Percentiles rank a stretch among this genome's conserved stretches.
These are phyloP conservation scores for Oenanthe oenanthe DNA, from an alignment of 2,113 vertebrate species.

Conservation along the genomic window DNA sequence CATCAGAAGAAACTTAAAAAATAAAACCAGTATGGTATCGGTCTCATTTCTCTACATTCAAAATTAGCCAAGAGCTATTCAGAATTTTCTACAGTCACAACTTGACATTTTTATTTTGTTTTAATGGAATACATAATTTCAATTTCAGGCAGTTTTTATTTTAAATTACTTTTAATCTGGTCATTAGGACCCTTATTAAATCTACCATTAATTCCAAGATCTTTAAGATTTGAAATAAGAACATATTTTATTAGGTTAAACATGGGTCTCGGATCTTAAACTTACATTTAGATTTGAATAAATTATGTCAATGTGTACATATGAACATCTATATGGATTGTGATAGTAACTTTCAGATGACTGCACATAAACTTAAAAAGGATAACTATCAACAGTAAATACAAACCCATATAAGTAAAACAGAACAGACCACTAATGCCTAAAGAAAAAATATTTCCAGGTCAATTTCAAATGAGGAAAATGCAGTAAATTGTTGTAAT, in stretches of 20 bases:
- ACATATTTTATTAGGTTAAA: background rate
- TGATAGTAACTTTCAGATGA: background rate
- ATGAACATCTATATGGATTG: background rate
- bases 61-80: background rate
- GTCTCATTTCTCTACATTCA: background rate
- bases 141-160: background rate
- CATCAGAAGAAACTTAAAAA: background rate
- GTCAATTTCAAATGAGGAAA: background rate
- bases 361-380: background rate
- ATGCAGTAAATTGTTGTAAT: background rate
- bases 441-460: background rate
- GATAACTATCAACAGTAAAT: background rate
- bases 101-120: background rate
- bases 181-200: background rate
- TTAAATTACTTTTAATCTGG: background rate
- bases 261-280: background rate
- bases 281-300: background rate
- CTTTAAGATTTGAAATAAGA: background rate
- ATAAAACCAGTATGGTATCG: rapidly evolving
- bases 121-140: background rate
- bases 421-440: background rate
- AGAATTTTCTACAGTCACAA: background rate
- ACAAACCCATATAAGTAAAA: background rate
- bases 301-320: background rate
- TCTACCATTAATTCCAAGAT: background rate